Evolutionary conservation across 2,888 invertebrate genomes (phyloP).

Genomic region (Synanthedon vespiformis): DNA sequence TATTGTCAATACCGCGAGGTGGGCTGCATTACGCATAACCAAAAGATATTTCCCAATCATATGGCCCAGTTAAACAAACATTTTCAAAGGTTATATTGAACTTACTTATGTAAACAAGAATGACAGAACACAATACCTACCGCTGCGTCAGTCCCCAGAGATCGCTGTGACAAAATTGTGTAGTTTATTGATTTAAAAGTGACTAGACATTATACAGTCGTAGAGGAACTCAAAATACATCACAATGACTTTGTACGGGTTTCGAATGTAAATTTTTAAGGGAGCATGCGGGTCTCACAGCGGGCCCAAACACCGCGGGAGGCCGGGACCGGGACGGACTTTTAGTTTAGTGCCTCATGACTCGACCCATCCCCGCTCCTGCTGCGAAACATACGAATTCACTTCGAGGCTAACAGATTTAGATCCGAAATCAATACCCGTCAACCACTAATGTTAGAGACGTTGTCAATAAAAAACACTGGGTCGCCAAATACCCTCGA

Average conservation of each 20-base stretch:
- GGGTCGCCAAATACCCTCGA: constrained; percentile 28
- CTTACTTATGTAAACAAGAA: constrained; percentile 29
- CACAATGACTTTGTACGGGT: constrained; percentile 36
- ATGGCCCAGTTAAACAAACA: not conserved
- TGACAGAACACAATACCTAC: constrained; percentile 20
- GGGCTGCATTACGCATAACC: too few species aligned
- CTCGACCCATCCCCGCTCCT: constrained; percentile 48
- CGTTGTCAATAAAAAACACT: constrained; percentile 30
- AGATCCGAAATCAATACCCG: constrained; percentile 51
- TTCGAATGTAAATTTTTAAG: constrained; percentile 50
- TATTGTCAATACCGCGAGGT: too few species aligned
- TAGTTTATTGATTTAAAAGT: constrained; percentile 40
- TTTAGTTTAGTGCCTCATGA: constrained; percentile 23
- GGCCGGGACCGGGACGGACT: constrained; percentile 22
- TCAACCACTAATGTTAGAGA: constrained; percentile 23
- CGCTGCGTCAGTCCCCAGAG: constrained; percentile 20
- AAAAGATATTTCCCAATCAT: too few species aligned
- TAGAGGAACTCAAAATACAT: constrained; percentile 16
- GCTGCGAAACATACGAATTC: constrained; percentile 65
- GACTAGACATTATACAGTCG: constrained; percentile 33
- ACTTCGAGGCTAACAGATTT: constrained; percentile 47
- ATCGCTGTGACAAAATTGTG: constrained; percentile 31
- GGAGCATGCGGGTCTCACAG: constrained; percentile 36
- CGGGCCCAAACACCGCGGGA: constrained; percentile 40
- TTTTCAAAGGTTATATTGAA: not conserved